Conservation (phyloP, 2,888 invertebrate genomes). For the Baccha elongata region DNA sequence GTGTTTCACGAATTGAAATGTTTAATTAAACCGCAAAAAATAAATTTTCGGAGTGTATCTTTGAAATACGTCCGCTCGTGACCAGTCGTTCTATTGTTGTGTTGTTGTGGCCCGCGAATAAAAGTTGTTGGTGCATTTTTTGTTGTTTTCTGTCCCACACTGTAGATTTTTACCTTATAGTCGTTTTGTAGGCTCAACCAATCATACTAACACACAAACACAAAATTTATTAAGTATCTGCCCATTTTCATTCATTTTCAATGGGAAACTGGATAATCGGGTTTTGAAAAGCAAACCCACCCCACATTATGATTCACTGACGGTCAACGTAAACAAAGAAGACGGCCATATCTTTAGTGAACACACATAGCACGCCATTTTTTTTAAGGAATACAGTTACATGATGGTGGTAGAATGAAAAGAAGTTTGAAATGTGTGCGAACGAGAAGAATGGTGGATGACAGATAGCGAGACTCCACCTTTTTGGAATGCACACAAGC, state of each 20-base stretch:
- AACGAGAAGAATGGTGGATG: conserved; percentile 16
- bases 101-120: conserved; percentile 74
- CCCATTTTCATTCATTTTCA: conserved; percentile 56
- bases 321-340: conserved; percentile 28
- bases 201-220: conserved; percentile 52
- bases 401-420: conserved; percentile 41
- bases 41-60: conserved; percentile 51
- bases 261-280: conserved; percentile 54
- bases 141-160: conserved; percentile 10
- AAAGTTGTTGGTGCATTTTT: conserved; percentile 71
- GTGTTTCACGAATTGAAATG: conserved; percentile 63
- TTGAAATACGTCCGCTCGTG: conserved; percentile 79
- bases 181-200: conserved; percentile 45
- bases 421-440: neutral
- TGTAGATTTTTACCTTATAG: conserved; percentile 67
- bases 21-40: conserved; percentile 56
- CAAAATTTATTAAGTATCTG: conserved; percentile 35
- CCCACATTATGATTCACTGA: neutral
- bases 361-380: conserved; percentile 62
- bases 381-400: conserved; percentile 5
- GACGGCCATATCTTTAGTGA: conserved; percentile 43
- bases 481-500: neutral
- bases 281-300: conserved; percentile 52
- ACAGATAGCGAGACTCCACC: conserved; percentile 23
- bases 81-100: conserved; percentile 82